phyloP scores from a whole-genome alignment of 2,113 vertebrate species.

The Dasyprocta punctata region DNA sequence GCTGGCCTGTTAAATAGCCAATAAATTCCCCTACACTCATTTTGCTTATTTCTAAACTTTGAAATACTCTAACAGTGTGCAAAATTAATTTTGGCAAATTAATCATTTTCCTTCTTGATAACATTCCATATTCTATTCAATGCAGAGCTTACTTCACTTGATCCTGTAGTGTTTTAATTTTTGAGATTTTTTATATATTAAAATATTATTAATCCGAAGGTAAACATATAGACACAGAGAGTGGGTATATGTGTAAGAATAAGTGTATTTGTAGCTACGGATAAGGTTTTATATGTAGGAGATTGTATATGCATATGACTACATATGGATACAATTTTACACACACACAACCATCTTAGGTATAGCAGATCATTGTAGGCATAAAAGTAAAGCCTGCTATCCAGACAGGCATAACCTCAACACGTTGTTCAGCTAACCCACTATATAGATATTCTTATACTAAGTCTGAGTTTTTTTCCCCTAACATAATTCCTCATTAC shows the following conservation, averaged over 20 bases:
- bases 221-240: background rate
- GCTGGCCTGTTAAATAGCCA: background rate
- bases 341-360: background rate
- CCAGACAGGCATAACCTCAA: background rate
- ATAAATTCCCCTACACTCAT: background rate
- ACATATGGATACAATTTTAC: background rate
- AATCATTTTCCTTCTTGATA: conserved; percentile 3
- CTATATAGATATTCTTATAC: background rate
- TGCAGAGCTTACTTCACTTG: background rate
- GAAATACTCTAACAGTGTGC: background rate
- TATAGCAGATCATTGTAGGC: background rate
- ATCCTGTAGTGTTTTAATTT: background rate
- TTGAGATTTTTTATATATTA: background rate
- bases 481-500: background rate
- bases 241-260: background rate
- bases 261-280: background rate
- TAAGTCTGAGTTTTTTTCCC: background rate
- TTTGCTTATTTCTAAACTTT: conserved; percentile 14
- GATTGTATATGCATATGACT: background rate
- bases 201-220: conserved; percentile 4
- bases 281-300: background rate
- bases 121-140: background rate
- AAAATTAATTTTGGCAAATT: background rate
- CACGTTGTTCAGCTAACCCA: fast-evolving
- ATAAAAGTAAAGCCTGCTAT: background rate